These are phyloP conservation scores for Oreochromis aureus DNA, from an alignment of 2,113 vertebrate genomes.

Conservation along the genomic window DNA sequence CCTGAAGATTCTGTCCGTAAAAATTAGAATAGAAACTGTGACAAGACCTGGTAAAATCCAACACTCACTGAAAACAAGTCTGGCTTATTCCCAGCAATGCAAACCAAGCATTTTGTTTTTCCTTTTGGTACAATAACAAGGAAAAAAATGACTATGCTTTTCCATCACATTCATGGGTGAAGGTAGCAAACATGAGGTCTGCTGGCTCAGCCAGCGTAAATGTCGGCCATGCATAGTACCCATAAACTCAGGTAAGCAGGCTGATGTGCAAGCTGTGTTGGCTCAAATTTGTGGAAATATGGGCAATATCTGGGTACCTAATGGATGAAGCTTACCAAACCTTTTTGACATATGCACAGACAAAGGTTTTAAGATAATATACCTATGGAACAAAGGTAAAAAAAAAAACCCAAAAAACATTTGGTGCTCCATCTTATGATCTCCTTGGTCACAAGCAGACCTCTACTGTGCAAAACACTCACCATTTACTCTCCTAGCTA, in stretches of 20 bases:
- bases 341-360: neutral
- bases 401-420: accelerated
- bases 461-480: neutral
- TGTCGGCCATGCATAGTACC: neutral
- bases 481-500: neutral
- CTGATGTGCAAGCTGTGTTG: neutral
- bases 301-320: neutral
- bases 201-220: neutral
- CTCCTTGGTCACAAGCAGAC: neutral
- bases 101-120: neutral
- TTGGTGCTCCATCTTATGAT: neutral
- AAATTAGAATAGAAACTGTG: neutral
- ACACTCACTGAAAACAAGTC: neutral
- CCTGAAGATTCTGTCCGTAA: neutral
- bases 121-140: neutral
- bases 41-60: neutral
- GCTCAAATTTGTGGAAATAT: too few relatives aligned
- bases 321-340: neutral
- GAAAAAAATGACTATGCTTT: neutral
- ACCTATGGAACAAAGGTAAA: neutral
- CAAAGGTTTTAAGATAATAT: neutral
- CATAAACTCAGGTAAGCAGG: neutral
- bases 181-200: neutral
- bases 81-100: neutral
- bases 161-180: neutral